Conservation (phyloP, 2,797 vertebrate genomes). For the Urosaurus nigricauda region DNA sequence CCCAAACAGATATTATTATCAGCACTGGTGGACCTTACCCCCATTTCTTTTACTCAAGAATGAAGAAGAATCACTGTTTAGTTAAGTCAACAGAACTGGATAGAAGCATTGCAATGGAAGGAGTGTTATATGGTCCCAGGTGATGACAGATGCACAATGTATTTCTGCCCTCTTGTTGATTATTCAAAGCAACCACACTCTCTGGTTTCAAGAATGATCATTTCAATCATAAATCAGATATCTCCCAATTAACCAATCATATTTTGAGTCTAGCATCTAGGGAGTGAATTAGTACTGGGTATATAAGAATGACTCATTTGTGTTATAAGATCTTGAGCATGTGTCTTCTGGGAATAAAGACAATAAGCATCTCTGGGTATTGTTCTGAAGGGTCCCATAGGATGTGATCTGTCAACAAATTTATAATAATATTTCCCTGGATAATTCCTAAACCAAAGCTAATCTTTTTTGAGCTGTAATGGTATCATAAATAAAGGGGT, state of each 20-base stretch:
- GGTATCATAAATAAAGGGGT: neutral
- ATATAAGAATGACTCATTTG: neutral
- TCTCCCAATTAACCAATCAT: neutral
- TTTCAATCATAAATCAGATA: neutral
- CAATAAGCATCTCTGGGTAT: neutral
- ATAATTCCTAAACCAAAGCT: conserved; percentile 6
- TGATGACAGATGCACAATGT: too few relatives aligned
- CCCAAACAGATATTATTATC: neutral
- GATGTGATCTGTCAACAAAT: conserved; percentile 18
- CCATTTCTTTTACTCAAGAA: neutral
- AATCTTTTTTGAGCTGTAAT: neutral
- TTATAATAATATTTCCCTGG: conserved; percentile 18
- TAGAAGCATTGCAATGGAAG: neutral
- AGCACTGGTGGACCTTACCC: neutral
- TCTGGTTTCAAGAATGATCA: neutral
- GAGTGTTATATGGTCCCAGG: neutral
- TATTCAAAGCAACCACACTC: neutral
- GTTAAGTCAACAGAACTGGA: neutral
- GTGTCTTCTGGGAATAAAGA: neutral
- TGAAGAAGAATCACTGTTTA: neutral
- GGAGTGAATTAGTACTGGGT: neutral
- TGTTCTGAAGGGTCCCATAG: neutral
- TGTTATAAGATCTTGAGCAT: conserved; percentile 12
- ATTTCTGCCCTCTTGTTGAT: too few relatives aligned
- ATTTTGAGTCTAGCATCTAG: neutral